Conservation (phyloP, 2,888 invertebrate genomes). For the Laothoe populi region DNA sequence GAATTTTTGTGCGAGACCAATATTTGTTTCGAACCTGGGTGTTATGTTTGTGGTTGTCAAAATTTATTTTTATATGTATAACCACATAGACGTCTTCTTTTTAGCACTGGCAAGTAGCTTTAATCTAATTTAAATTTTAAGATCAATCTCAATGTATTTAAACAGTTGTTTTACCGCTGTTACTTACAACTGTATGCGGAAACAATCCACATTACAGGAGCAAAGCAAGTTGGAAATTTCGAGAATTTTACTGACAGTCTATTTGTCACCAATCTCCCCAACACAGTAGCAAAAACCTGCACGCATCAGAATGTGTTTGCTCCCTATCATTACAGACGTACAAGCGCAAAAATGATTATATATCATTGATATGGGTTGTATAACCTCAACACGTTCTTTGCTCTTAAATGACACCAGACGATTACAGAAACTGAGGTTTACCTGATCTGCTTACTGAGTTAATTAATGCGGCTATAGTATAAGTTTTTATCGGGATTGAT, state of each 20-base stretch:
- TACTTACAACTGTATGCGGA: no score
- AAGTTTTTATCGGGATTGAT: neutral
- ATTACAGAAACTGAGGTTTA: slow-evolving; percentile 7
- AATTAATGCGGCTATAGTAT: neutral
- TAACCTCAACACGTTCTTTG: slow-evolving; percentile 39
- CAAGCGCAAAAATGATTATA: slow-evolving; percentile 76
- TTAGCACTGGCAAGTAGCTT: no score
- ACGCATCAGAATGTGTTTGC: slow-evolving; percentile 63
- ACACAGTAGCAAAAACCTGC: slow-evolving; percentile 57
- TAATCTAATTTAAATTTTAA: no score
- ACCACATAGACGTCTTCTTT: no score
- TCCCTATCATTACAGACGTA: slow-evolving; percentile 74
- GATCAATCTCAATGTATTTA: no score
- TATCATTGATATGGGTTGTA: slow-evolving; percentile 67
- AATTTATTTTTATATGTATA: no score
- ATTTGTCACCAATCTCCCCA: slow-evolving; percentile 47
- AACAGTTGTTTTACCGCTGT: no score
- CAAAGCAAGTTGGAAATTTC: neutral
- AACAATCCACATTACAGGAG: no score
- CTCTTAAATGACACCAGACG: slow-evolving; percentile 4
- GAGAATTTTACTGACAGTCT: neutral
- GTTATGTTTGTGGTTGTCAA: no score
- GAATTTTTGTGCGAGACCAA: no score
- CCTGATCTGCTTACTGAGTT: neutral
- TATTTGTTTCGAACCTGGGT: no score